A percentile compares a stretch with the other conserved stretches of the same genome.
Evolutionary conservation across 2,797 vertebrate species (phyloP).

Genomic region (Acanthornis magna): DNA sequence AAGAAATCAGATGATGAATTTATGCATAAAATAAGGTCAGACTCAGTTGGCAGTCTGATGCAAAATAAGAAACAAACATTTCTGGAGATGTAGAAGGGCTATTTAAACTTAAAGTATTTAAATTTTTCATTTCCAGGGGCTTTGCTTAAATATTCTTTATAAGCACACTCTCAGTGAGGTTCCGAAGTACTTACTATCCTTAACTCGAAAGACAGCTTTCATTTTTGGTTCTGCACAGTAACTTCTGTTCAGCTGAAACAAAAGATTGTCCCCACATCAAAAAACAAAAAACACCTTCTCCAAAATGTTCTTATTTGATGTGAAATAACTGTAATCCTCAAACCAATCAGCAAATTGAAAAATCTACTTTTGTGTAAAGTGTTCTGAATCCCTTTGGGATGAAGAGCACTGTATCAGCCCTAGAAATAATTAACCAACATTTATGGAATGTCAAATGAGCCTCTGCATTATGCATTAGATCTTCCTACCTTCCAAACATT

Average conservation of each 20-base stretch:
- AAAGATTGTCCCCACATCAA: not conserved
- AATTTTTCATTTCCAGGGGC: not conserved
- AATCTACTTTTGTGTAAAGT: not conserved
- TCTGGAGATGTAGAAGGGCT: not conserved
- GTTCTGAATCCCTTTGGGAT: not conserved
- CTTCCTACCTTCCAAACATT: not conserved
- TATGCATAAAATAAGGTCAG: not conserved
- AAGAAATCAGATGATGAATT: not conserved
- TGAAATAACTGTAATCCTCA: not conserved
- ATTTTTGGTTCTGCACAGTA: not conserved
- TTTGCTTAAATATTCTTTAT: not conserved
- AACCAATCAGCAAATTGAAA: not conserved
- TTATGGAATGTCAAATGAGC: not conserved
- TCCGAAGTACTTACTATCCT: not conserved
- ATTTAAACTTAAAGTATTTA: not conserved
- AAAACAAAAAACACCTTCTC: not conserved
- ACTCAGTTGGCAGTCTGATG: not conserved
- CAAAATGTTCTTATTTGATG: not conserved
- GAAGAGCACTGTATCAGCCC: not conserved
- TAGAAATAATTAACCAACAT: constrained; percentile 15
- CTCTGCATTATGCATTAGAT: not conserved
- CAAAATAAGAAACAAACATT: constrained; percentile 12
- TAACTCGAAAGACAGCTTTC: not conserved
- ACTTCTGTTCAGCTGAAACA: constrained; percentile 1
- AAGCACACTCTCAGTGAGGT: not conserved